Evolutionary conservation across 2,797 vertebrate genomes (phyloP).

Genomic region (Malurus splendens): DNA sequence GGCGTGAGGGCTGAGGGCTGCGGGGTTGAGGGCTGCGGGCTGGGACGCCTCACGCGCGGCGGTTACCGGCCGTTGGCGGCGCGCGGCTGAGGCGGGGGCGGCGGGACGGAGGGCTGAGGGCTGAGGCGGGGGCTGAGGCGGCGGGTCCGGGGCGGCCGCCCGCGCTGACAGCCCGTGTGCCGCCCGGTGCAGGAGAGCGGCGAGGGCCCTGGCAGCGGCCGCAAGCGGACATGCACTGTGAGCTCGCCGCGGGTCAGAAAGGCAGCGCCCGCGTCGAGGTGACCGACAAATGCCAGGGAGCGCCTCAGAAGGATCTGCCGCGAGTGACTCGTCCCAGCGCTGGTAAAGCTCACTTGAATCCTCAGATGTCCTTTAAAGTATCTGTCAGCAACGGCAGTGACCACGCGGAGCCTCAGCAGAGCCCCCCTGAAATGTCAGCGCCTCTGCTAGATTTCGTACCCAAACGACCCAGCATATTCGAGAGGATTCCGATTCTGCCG

Average conservation of each 20-base stretch:
- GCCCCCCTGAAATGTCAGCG: conserved; percentile 43
- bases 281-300: conserved; percentile 20
- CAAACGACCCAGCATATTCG: conserved; percentile 54
- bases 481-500: conserved; percentile 52
- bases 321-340: neutral
- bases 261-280: conserved; percentile 17
- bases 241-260: conserved; percentile 56
- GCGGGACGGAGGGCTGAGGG: neutral
- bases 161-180: neutral
- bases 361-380: conserved; percentile 70
- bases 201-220: neutral
- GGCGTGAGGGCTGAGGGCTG: neutral
- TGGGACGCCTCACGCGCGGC: neutral
- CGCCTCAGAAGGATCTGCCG: conserved; percentile 14
- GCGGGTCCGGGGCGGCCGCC: neutral
- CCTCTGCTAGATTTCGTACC: conserved; percentile 55
- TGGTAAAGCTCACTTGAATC: neutral
- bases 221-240: conserved; percentile 67
- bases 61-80: neutral
- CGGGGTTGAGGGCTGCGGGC: neutral
- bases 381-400: conserved; percentile 45
- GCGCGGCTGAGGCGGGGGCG: neutral
- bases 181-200: conserved; percentile 1
- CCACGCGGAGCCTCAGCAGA: conserved; percentile 26
- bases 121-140: neutral